Conservation (phyloP, 2,797 vertebrate genomes). For the Notolepis coatsorum region DNA sequence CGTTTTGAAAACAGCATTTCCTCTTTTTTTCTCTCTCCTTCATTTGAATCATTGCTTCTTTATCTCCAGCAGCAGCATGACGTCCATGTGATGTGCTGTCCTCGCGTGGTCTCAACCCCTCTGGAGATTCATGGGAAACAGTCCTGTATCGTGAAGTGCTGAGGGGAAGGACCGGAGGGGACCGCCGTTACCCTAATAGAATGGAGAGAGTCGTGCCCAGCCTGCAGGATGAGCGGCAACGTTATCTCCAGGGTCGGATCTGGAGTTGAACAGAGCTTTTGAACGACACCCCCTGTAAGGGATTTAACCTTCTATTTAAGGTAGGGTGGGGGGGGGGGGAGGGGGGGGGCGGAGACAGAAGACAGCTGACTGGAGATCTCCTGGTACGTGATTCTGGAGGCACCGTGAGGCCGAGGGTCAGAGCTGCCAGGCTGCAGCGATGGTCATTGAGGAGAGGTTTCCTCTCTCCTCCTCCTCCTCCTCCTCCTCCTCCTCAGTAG, state of each 20-base stretch:
- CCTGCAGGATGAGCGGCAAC: background rate
- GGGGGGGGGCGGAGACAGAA: too few species aligned
- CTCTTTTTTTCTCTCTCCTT: conserved; percentile 27
- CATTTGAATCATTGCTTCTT: conserved; percentile 32
- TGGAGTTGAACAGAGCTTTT: background rate
- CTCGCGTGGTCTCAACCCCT: conserved; percentile 54
- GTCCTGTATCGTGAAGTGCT: background rate
- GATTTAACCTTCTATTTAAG: conserved; percentile 22
- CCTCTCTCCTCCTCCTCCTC: conserved; percentile 53
- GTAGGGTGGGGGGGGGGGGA: too few species aligned
- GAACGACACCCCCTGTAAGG: background rate
- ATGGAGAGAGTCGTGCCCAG: conserved; percentile 13
- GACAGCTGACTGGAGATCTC: conserved; percentile 4
- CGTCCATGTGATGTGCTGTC: conserved; percentile 26
- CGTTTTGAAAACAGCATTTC: conserved; percentile 38
- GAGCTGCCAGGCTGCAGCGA: conserved; percentile 83
- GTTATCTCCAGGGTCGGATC: conserved; percentile 16
- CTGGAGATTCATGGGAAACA: conserved; percentile 59
- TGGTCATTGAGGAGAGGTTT: conserved; percentile 83
- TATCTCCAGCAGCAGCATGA: conserved; percentile 34
- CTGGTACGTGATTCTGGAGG: conserved; percentile 21
- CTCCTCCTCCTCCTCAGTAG: conserved; percentile 25
- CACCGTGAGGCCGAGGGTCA: conserved; percentile 9
- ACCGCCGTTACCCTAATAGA: conserved; percentile 21
- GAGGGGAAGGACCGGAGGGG: conserved; percentile 48